Evolutionary conservation across 2,888 invertebrate genomes (phyloP).

Genomic region (Metallyticus violacea): DNA sequence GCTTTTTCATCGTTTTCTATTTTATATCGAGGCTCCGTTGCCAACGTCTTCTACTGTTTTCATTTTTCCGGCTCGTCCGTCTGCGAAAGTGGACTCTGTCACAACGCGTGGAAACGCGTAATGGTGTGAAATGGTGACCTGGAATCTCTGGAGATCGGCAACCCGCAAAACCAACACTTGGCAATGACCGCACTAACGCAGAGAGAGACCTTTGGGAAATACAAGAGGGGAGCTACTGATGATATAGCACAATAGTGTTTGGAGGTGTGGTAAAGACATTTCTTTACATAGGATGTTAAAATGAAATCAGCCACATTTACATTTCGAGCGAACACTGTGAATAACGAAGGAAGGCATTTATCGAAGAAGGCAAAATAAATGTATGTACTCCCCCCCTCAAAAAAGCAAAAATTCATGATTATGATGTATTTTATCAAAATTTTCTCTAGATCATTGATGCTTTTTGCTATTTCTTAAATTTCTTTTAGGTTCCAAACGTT

Average conservation of each 20-base stretch:
- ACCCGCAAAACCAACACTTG: conserved; percentile 3
- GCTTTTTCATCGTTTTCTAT: background rate
- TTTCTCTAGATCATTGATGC: too few species aligned
- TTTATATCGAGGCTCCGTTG: background rate
- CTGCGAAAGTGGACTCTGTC: conserved; percentile 9
- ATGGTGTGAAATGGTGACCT: conserved; percentile 7
- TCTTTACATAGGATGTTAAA: too few species aligned
- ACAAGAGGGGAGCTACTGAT: background rate
- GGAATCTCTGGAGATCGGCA: background rate
- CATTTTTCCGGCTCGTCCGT: background rate
- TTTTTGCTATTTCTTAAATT: too few species aligned
- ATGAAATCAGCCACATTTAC: background rate
- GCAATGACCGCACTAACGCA: conserved; percentile 1
- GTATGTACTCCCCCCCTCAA: too few species aligned
- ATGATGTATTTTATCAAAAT: too few species aligned
- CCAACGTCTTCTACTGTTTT: background rate
- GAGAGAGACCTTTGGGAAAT: background rate
- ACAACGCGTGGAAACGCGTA: conserved; percentile 7
- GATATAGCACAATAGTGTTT: background rate
- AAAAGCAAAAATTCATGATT: too few species aligned
- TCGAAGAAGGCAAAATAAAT: too few species aligned
- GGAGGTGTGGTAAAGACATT: too few species aligned
- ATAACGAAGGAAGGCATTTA: too few species aligned
- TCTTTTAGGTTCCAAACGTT: too few species aligned
- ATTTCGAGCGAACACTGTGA: too few species aligned